Percentiles rank a stretch among this genome's conserved stretches.
Evolutionary conservation across 1,140 invertebrate genomes (phyloP).

Genomic region (silkworm (Bombyx mori)): ASM3026992v2 NC_085116.1:9130001-9130500

Average conservation of each 20-base stretch:
- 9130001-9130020: too few relatives aligned
- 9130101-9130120: slow-evolving; percentile 1
- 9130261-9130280: slow-evolving; percentile 11
- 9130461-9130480: too few relatives aligned
- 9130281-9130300: neutral
- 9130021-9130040: too few relatives aligned
- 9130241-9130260: slow-evolving; percentile 44
- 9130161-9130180: slow-evolving; percentile 57
- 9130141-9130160: slow-evolving; percentile 50
- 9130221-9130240: slow-evolving; percentile 52
- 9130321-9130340: neutral
- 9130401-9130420: too few relatives aligned
- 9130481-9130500: too few relatives aligned
- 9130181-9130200: slow-evolving; percentile 54
- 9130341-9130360: too few relatives aligned
- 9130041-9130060: too few relatives aligned
- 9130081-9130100: neutral
- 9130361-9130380: too few relatives aligned
- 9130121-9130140: slow-evolving; percentile 55
- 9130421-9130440: too few relatives aligned
- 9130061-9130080: neutral
- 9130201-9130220: slow-evolving; percentile 39
- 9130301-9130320: neutral
- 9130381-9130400: too few relatives aligned
- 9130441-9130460: too few relatives aligned